These are phyloP conservation scores for Phyllotreta cruciferae DNA, from an alignment of 2,888 invertebrate species.

Conservation along the genomic window DNA sequence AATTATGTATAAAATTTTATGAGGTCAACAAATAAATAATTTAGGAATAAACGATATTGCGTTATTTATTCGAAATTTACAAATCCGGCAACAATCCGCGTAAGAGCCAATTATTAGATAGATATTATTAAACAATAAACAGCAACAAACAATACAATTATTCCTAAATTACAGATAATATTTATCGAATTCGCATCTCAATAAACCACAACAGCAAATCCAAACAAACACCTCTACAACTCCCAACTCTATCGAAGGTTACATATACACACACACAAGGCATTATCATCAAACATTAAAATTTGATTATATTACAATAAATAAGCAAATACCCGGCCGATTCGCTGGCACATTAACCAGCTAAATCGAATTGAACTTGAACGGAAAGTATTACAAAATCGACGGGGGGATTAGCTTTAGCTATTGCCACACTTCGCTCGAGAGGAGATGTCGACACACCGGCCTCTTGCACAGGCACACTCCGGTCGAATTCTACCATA, in stretches of 20 bases:
- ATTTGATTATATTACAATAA: background rate
- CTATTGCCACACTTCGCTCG: slow-evolving; percentile 3
- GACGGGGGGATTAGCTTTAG: background rate
- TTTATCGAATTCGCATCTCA: background rate
- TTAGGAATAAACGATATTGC: no score
- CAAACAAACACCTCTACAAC: slow-evolving; percentile 1
- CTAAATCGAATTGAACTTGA: slow-evolving; percentile 18
- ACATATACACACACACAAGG: background rate
- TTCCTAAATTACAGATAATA: background rate
- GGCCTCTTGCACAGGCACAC: slow-evolving; percentile 1
- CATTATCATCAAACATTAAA: slow-evolving; percentile 7
- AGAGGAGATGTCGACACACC: slow-evolving; percentile 13
- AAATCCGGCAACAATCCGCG: no score
- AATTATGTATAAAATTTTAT: no score
- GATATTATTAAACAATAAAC: background rate
- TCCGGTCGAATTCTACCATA: slow-evolving; percentile 1
- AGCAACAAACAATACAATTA: background rate
- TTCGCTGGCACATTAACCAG: background rate
- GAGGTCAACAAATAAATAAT: no score
- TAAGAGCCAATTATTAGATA: no score
- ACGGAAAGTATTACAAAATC: slow-evolving; percentile 16
- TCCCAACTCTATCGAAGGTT: slow-evolving; percentile 4
- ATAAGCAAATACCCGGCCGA: slow-evolving; percentile 1
- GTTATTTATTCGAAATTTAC: no score
- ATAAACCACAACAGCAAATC: background rate